Conservation (phyloP, 2,797 vertebrate genomes). For the Sylvia borin region DNA sequence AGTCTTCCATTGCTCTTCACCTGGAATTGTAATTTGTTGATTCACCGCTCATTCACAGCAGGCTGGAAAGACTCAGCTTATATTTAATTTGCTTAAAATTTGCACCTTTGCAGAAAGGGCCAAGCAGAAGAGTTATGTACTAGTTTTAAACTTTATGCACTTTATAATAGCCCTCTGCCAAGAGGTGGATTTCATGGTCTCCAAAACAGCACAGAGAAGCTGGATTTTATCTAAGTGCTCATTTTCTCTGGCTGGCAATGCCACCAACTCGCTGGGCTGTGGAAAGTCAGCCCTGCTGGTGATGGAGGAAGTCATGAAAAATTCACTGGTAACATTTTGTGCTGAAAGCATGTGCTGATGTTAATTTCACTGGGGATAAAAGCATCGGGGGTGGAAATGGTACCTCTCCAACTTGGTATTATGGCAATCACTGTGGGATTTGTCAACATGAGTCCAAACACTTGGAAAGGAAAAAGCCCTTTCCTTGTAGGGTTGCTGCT, state of each 20-base stretch:
- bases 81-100: background rate
- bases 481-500: background rate
- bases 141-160: background rate
- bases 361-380: constrained; percentile 20
- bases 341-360: background rate
- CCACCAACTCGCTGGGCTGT: background rate
- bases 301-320: constrained; percentile 34
- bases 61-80: background rate
- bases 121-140: background rate
- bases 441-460: constrained; percentile 5
- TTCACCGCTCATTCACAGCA: background rate
- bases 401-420: constrained; percentile 24
- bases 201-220: background rate
- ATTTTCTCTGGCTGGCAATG: background rate
- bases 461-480: constrained; percentile 1
- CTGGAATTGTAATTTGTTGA: background rate
- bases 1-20: background rate
- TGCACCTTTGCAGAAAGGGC: background rate
- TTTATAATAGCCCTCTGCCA: background rate
- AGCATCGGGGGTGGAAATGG: constrained; percentile 3
- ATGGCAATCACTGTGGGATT: constrained; percentile 8
- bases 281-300: background rate
- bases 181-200: background rate
- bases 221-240: background rate
- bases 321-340: constrained; percentile 39